Evolutionary conservation across 2,888 invertebrate species (phyloP).

Genomic region (Odiellus spinosus): DNA sequence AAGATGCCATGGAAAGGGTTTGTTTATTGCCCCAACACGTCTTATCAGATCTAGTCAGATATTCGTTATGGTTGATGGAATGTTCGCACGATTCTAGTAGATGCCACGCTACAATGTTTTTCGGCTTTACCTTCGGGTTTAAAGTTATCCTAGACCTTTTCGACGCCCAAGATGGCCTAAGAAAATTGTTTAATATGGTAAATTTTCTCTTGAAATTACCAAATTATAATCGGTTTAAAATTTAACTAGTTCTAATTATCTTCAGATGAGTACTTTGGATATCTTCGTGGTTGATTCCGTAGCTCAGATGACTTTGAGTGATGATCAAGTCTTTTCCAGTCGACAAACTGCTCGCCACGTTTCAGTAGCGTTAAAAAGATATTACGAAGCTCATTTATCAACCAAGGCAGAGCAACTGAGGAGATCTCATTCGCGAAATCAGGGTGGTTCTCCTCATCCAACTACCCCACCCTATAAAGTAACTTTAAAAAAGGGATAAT

Average conservation of each 20-base stretch:
- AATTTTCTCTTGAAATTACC: conserved; percentile 1
- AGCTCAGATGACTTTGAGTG: conserved; percentile 41
- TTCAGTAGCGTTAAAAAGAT: conserved; percentile 70
- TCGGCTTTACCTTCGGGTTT: conserved; percentile 84
- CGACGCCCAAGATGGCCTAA: conserved; percentile 79
- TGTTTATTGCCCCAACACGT: conserved; percentile 39
- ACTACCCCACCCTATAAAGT: conserved; percentile 36
- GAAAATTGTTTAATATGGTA: conserved; percentile 85
- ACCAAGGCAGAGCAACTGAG: conserved; percentile 53
- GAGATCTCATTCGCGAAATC: conserved; percentile 26
- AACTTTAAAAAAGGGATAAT: conserved; percentile 4
- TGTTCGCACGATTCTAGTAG: conserved; percentile 95
- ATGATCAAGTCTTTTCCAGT: conserved; percentile 79
- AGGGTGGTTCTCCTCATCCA: conserved; percentile 38
- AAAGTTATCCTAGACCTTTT: conserved; percentile 84
- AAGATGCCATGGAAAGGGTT: conserved; percentile 93
- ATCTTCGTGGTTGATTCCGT: conserved; percentile 49
- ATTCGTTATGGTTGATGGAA: conserved; percentile 85
- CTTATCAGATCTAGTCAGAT: conserved; percentile 37
- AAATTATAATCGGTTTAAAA: not conserved
- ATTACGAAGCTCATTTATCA: conserved; percentile 76
- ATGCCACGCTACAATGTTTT: conserved; percentile 96
- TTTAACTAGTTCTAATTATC: conserved; percentile 2
- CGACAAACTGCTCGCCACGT: conserved; percentile 81
- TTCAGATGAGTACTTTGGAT: conserved; percentile 63